These are phyloP conservation scores for Hippolais icterina DNA, from an alignment of 2,113 vertebrate species.

Conservation along the genomic window DNA sequence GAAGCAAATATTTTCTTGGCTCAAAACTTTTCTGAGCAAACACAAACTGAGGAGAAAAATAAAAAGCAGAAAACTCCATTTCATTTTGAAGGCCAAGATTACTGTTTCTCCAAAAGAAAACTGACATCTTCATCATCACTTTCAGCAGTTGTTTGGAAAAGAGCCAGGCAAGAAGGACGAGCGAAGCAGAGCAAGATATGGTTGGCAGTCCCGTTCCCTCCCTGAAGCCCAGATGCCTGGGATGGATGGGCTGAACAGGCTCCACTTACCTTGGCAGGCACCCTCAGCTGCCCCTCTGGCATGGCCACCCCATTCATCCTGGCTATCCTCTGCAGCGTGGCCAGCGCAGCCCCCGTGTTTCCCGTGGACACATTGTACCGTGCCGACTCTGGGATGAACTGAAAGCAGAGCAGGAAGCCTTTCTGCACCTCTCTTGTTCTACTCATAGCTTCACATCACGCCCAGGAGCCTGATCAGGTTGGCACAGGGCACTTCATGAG, in stretches of 20 bases:
- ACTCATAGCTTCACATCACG: accelerated
- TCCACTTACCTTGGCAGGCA: slow-evolving; percentile 73
- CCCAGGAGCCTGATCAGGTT: neutral
- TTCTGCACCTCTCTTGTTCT: neutral
- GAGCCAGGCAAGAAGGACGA: neutral
- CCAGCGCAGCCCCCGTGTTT: slow-evolving; percentile 74
- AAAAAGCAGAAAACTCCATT: neutral
- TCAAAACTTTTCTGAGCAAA: accelerated
- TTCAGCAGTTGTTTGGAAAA: neutral
- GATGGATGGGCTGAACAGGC: neutral
- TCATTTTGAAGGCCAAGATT: neutral
- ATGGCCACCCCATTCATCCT: slow-evolving; percentile 76
- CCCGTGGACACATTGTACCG: slow-evolving; percentile 86
- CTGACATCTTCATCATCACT: neutral
- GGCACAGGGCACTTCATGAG: neutral
- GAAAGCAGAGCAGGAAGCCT: neutral
- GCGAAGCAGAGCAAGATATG: neutral
- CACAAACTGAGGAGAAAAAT: neutral
- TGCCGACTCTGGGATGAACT: slow-evolving; percentile 95
- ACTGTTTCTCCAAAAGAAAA: neutral
- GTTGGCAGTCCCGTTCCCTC: accelerated
- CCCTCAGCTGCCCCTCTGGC: slow-evolving; percentile 82
- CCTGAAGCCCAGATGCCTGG: neutral
- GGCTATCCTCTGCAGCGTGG: slow-evolving; percentile 82
- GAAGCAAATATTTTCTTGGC: neutral